Evolutionary conservation across 2,797 vertebrate genomes (phyloP).

Genomic region (Sebastiscus albofasciatus): DNA sequence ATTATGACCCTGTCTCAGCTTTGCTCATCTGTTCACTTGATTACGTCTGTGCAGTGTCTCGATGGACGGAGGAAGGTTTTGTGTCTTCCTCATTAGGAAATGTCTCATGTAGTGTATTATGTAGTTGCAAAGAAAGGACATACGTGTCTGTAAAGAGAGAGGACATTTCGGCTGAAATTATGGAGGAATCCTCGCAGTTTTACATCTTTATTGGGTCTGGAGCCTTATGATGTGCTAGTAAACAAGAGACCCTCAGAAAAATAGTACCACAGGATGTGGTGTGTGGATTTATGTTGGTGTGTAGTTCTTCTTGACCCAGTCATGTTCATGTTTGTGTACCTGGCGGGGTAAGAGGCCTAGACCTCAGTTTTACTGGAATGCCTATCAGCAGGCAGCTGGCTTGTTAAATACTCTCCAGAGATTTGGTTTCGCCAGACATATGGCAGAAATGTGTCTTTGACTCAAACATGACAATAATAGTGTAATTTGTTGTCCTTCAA

Average conservation of each 20-base stretch:
- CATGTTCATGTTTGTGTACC: conserved; percentile 47
- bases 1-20: conserved; percentile 49
- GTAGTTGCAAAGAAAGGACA: not conserved
- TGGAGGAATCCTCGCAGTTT: not conserved
- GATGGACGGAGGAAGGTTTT: not conserved
- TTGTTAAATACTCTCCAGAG: conserved; percentile 48
- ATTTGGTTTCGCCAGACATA: conserved; percentile 23
- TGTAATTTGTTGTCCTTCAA: conserved; percentile 20
- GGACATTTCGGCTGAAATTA: not conserved
- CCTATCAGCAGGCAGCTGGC: conserved; percentile 56
- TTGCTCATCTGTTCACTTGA: conserved; percentile 42
- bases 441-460: conserved; percentile 27
- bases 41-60: conserved; percentile 28
- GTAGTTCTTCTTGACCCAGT: conserved; percentile 2
- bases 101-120: not conserved
- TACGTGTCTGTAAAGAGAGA: not conserved
- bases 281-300: not conserved
- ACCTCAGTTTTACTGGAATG: conserved; percentile 55
- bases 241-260: not conserved
- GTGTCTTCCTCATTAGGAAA: conserved; percentile 3
- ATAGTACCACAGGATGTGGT: not conserved
- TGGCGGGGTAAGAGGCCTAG: conserved; percentile 28
- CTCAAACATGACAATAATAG: conserved; percentile 29
- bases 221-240: not conserved
- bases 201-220: not conserved